phyloP scores from a whole-genome alignment of 2,888 invertebrate species.

The Meloe dianella region DNA sequence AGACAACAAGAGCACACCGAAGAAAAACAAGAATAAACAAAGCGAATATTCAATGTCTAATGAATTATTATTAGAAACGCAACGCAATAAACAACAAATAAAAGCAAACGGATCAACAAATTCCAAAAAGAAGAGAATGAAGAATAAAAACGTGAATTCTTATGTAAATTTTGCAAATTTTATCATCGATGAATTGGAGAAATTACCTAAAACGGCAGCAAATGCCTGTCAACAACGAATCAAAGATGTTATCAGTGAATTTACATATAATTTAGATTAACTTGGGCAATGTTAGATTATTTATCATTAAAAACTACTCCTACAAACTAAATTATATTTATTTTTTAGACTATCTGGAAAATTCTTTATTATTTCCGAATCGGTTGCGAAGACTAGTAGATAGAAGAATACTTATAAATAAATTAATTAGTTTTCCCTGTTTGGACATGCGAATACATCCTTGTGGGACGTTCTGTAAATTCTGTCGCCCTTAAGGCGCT shows the following conservation, averaged over 20 bases:
- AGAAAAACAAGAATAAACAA: neutral
- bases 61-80: no score
- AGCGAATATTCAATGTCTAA: neutral
- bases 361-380: no score
- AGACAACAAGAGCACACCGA: neutral
- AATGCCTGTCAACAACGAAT: neutral
- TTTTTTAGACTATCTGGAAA: no score
- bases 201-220: neutral
- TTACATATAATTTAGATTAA: neutral
- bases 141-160: neutral
- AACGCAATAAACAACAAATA: neutral
- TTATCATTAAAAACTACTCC: no score
- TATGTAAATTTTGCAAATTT: neutral
- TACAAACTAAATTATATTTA: no score
- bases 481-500: no score
- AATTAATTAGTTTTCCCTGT: no score
- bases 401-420: no score
- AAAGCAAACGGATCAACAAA: neutral
- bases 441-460: no score
- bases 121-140: neutral
- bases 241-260: neutral
- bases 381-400: no score
- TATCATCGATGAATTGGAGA: neutral
- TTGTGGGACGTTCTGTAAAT: no score
- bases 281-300: no score